These are phyloP conservation scores for Puffinus mauretanicus DNA, from an alignment of 2,113 vertebrate genomes.

Conservation along the genomic window DNA sequence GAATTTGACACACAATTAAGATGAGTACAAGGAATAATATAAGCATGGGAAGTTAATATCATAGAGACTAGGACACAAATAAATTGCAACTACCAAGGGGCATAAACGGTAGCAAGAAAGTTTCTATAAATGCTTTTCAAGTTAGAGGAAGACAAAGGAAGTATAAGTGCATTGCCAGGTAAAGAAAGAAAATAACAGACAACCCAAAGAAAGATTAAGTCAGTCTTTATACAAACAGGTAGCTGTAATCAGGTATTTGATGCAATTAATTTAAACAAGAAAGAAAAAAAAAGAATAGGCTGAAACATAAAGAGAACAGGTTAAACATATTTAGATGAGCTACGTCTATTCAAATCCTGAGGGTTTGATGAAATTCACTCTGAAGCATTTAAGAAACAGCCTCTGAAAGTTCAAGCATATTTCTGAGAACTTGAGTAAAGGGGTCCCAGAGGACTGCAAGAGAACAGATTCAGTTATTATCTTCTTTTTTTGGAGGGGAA, in stretches of 20 bases:
- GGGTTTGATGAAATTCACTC: background rate
- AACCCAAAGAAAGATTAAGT: background rate
- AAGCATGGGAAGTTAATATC: background rate
- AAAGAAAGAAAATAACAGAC: background rate
- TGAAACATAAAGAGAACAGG: background rate
- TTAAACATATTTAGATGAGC: background rate
- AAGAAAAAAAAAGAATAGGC: background rate
- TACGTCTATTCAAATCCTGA: background rate
- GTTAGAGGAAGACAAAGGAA: background rate
- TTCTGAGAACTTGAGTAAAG: background rate
- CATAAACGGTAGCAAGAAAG: background rate
- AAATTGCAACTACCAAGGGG: background rate
- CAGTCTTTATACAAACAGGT: background rate
- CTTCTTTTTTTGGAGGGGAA: background rate
- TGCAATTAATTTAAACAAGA: background rate
- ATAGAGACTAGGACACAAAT: background rate
- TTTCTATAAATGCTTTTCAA: background rate
- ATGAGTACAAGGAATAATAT: background rate
- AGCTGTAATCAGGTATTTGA: background rate
- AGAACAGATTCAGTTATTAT: background rate
- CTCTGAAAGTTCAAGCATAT: background rate
- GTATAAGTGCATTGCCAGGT: background rate
- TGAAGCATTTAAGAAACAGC: background rate
- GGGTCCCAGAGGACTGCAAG: background rate
- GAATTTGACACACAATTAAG: background rate